Percentiles rank a stretch among this genome's conserved stretches.
Evolutionary conservation across 2,797 vertebrate species (phyloP).

Genomic region (Sylvia borin): DNA sequence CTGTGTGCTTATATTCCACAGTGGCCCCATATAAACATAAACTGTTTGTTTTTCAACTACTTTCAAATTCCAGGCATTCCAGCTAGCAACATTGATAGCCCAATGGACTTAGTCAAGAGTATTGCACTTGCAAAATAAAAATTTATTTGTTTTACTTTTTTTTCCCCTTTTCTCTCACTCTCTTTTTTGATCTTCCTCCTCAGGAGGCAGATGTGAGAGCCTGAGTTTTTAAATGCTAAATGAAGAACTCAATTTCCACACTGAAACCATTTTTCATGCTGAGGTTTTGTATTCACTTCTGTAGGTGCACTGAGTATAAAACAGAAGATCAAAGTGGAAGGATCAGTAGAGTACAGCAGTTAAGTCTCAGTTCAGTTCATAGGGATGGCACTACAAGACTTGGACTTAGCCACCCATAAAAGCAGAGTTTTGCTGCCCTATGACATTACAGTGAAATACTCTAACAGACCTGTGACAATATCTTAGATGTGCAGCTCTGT

Average conservation of each 20-base stretch:
- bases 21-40: background rate
- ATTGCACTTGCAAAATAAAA: background rate
- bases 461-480: background rate
- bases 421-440: background rate
- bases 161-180: accelerated
- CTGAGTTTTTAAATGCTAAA: background rate
- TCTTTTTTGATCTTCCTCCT: accelerated
- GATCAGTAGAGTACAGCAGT: background rate
- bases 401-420: background rate
- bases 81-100: background rate
- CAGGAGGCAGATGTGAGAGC: background rate
- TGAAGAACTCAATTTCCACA: background rate
- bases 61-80: background rate
- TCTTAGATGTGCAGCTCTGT: background rate
- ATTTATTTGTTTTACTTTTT: background rate
- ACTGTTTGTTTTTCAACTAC: background rate
- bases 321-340: background rate
- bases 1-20: background rate
- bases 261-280: background rate
- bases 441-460: background rate
- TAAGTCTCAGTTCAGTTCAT: background rate
- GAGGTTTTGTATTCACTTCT: background rate
- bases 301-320: background rate
- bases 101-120: background rate
- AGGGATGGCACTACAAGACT: background rate